phyloP scores from a whole-genome alignment of 2,888 invertebrate genomes.

The Luperina nickerlii region DNA sequence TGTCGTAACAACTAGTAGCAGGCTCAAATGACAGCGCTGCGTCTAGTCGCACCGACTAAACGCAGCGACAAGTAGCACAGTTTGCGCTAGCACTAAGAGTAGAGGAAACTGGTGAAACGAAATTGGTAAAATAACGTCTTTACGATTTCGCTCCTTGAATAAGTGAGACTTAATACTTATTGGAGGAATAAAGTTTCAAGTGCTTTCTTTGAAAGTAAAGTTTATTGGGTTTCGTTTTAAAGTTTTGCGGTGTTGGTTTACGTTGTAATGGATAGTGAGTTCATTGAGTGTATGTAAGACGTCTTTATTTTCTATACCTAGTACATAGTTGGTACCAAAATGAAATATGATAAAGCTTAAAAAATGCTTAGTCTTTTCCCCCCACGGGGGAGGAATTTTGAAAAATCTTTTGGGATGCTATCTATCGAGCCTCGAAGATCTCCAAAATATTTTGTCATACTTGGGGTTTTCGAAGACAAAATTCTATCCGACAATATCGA shows the following conservation, averaged over 20 bases:
- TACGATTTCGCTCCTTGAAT: constrained; percentile 72
- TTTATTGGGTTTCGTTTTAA: constrained; percentile 22
- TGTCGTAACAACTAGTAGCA: neutral
- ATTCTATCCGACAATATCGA: constrained; percentile 95
- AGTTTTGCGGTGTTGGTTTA: constrained; percentile 11
- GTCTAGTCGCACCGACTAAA: no score
- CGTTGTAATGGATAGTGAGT: constrained; percentile 5
- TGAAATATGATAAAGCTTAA: no score
- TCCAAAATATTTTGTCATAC: no score
- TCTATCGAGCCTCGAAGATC: no score
- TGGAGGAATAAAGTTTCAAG: constrained; percentile 56
- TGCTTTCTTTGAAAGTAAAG: constrained; percentile 24
- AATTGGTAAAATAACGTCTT: constrained; percentile 62
- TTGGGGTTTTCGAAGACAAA: constrained; percentile 91
- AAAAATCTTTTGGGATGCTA: no score
- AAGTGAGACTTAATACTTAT: constrained; percentile 70
- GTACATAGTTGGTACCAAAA: neutral
- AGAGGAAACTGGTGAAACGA: constrained; percentile 61
- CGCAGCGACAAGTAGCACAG: neutral
- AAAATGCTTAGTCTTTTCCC: no score
- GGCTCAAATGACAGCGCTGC: neutral
- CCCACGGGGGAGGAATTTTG: no score
- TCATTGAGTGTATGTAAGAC: neutral
- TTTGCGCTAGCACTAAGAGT: constrained; percentile 7
- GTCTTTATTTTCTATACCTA: neutral